These are phyloP conservation scores for Rotaria socialis DNA, from an alignment of 2,888 invertebrate genomes.

Conservation along the genomic window DNA sequence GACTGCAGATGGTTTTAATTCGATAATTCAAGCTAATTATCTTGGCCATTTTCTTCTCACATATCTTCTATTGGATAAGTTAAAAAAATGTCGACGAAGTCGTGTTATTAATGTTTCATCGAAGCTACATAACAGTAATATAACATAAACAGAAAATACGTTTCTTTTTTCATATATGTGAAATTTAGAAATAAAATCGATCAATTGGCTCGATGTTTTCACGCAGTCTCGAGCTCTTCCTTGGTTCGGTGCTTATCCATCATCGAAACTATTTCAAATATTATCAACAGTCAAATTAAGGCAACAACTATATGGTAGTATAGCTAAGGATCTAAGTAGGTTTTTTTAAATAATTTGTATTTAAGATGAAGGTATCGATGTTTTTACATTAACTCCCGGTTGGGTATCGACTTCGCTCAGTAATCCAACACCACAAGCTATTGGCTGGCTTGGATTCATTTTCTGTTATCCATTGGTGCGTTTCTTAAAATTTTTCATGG, in stretches of 20 bases:
- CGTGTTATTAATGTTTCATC: conserved; percentile 56
- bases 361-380: not conserved
- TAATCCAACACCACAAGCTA: not conserved
- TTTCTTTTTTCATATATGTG: too few relatives aligned
- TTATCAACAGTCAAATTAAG: not conserved
- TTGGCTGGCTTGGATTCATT: not conserved
- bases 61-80: conserved; percentile 53
- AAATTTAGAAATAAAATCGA: not conserved
- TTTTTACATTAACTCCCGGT: not conserved
- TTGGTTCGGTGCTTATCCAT: not conserved
- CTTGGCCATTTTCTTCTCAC: conserved; percentile 50
- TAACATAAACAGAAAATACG: too few relatives aligned
- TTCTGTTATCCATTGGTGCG: not conserved
- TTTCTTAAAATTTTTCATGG: not conserved
- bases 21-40: conserved; percentile 52
- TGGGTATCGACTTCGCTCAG: not conserved
- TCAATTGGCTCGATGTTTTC: not conserved
- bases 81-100: conserved; percentile 53
- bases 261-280: conserved; percentile 1
- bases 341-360: not conserved
- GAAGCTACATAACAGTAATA: conserved; percentile 49
- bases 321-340: not conserved
- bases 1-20: not conserved
- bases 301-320: not conserved
- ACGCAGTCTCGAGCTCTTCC: not conserved